Evolutionary conservation across 1,140 invertebrate genomes (phyloP), one percentile per base, ranked within the genome.

Genomic region (Neotoxoptera formosana): DNA sequence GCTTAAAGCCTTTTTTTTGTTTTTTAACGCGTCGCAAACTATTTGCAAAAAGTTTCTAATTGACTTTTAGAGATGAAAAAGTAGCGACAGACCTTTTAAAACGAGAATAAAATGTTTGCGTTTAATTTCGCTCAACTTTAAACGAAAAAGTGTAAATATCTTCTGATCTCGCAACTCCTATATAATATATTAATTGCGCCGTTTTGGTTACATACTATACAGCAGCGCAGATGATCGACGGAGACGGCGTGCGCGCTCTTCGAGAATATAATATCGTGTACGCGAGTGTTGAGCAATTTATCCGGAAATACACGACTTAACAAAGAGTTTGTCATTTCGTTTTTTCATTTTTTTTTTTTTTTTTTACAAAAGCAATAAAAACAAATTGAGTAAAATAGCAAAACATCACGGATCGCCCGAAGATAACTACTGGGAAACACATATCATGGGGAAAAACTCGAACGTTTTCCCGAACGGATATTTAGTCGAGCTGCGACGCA

Each of bases 1-100:
- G 20, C 30, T 87, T n/a, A 60, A 14, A 48, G 7, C 7, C 47
- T 48, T 47, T 87, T 87, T 47, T 48, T 51, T 21, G 30, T 87
- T 34, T n/a, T 30, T 48, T 36, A 51, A 51, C 2, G 21, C n/a
- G 48, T 21, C 7, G n/a, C 36, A 20, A 89, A 36, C 47, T 89
- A 87, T 89, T 89, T 36, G 36, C 48, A 36, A 84, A 89, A 89
- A 89, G 48, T 89, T 89, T 89, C n/a, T 89, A 89, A 89, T 89
- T n/a, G 47, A 89, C 87, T 89, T 89, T 53, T 23, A 45, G 17
- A 53, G 48, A 53, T 47, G 21, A 89, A 89, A 53, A 34, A 20
- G 8, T 2, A 47, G 30, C 25, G 17, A 86, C 30, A 41, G 36
- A 30, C 25, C 23, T 87, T 51, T 87, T 89, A 47, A 86, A 86